Evolutionary conservation across 2,113 vertebrate genomes (phyloP).

Genomic region (Nematolebias whitei): DNA sequence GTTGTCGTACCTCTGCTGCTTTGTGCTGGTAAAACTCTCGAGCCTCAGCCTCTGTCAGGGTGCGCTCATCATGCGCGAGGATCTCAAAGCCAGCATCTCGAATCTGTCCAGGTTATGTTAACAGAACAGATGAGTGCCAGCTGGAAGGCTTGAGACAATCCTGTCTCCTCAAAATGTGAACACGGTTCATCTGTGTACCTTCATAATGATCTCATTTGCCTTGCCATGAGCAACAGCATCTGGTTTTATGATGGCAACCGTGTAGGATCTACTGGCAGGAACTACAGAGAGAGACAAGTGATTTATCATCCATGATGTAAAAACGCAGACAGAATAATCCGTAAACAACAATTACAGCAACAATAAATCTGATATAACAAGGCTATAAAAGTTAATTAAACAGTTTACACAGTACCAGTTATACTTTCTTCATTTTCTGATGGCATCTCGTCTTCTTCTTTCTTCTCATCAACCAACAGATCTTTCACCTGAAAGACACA

Average conservation of each 20-base stretch:
- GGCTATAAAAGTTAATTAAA: background rate
- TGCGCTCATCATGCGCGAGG: constrained; percentile 81
- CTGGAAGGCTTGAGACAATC: constrained; percentile 38
- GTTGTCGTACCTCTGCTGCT: constrained; percentile 77
- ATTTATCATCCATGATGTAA: constrained; percentile 12
- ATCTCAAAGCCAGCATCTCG: constrained; percentile 89
- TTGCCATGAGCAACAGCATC: constrained; percentile 87
- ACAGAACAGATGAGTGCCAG: constrained; percentile 35
- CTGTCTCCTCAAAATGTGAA: constrained; percentile 30
- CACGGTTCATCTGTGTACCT: constrained; percentile 75
- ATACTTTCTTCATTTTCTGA: constrained; percentile 68
- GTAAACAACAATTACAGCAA: constrained; percentile 8
- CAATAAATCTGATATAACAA: background rate
- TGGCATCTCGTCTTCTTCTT: constrained; percentile 54
- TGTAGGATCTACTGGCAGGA: constrained; percentile 78
- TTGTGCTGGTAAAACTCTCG: constrained; percentile 83
- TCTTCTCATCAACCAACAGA: constrained; percentile 63
- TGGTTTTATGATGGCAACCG: constrained; percentile 88
- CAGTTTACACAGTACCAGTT: constrained; percentile 65
- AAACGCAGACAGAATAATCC: constrained; percentile 5
- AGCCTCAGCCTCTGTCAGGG: constrained; percentile 79
- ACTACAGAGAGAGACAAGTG: constrained; percentile 66
- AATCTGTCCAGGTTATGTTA: constrained; percentile 74
- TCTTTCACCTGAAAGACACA: constrained; percentile 70
- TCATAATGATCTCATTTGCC: constrained; percentile 86